A percentile compares a stretch with the other conserved stretches of the same genome.
phyloP scores from a whole-genome alignment of 2,113 vertebrate species.

The Murina feae region DNA sequence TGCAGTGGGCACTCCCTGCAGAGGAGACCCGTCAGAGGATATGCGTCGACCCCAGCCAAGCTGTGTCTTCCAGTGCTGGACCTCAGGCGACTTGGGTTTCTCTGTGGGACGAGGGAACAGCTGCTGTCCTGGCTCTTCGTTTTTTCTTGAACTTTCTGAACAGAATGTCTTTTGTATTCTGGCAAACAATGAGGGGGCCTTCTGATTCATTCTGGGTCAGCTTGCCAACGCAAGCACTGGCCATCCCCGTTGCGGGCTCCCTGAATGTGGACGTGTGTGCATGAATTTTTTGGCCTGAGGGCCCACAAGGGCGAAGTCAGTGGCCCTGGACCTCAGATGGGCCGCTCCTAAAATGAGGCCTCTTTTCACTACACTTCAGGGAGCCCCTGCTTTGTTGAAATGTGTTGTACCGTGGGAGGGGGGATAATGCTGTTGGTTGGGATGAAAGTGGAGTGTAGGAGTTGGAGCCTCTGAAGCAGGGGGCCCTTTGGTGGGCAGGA shows the following conservation, averaged over 20 bases:
- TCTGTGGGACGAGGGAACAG: conserved; percentile 60
- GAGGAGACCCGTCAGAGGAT: not conserved
- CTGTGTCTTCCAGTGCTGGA: not conserved
- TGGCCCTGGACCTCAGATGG: not conserved
- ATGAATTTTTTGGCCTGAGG: not conserved
- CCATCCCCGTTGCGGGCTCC: conserved; percentile 66
- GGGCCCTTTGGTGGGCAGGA: not conserved
- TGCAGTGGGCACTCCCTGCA: not conserved
- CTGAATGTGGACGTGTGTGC: not conserved
- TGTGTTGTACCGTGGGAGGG: not conserved
- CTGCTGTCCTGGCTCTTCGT: conserved; percentile 74
- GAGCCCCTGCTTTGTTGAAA: not conserved
- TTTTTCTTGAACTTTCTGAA: conserved; percentile 83
- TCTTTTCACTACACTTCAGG: not conserved
- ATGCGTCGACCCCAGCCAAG: not conserved
- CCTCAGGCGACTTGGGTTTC: conserved; percentile 36
- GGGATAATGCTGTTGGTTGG: not conserved
- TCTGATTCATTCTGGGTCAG: conserved; percentile 79
- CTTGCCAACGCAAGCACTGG: conserved; percentile 77
- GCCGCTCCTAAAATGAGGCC: not conserved
- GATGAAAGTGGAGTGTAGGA: not conserved
- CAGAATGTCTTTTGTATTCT: conserved; percentile 89
- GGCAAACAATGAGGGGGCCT: conserved; percentile 87
- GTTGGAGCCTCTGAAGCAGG: not conserved
- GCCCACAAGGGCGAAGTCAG: not conserved